These are phyloP conservation scores for Cardiocondyla obscurior DNA, from an alignment of 1,140 invertebrate genomes.

Conservation along the genomic window DNA sequence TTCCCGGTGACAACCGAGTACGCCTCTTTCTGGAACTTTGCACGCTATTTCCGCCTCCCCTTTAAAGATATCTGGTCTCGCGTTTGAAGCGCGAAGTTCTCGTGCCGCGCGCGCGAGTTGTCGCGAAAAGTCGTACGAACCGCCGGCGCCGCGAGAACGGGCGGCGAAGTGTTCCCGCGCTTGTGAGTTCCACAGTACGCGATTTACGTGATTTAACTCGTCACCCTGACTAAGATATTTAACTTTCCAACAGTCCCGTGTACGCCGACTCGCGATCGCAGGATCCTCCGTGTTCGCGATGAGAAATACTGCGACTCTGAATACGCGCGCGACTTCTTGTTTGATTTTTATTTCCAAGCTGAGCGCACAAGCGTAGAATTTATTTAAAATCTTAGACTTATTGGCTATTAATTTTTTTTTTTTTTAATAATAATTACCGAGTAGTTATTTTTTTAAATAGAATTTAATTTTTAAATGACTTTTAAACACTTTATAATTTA, in stretches of 20 bases:
- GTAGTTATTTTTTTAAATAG: not conserved
- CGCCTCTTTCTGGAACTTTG: constrained; percentile 45
- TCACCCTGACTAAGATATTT: constrained; percentile 41
- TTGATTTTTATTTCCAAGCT: not conserved
- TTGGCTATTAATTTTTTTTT: not conserved
- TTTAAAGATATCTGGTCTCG: constrained; percentile 48
- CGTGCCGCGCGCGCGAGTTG: constrained; percentile 24
- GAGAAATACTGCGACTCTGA: not conserved
- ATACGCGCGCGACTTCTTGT: not conserved
- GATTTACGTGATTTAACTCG: constrained; percentile 46
- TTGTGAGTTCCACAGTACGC: too few relatives aligned
- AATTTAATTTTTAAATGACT: not conserved
- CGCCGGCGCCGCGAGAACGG: not conserved
- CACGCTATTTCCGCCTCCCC: constrained; percentile 47
- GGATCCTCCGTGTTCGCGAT: not conserved
- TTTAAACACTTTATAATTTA: too few relatives aligned
- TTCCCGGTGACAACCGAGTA: constrained; percentile 40
- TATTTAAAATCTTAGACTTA: not conserved
- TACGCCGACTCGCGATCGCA: not conserved
- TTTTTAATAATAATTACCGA: not conserved
- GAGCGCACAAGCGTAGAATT: not conserved
- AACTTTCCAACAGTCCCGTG: constrained; percentile 16
- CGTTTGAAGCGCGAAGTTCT: constrained; percentile 38
- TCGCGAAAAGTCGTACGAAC: constrained; percentile 28
- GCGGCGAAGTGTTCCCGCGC: not conserved